phyloP scores from a whole-genome alignment of 2,797 vertebrate species.

The Sebastes oblongus region DNA sequence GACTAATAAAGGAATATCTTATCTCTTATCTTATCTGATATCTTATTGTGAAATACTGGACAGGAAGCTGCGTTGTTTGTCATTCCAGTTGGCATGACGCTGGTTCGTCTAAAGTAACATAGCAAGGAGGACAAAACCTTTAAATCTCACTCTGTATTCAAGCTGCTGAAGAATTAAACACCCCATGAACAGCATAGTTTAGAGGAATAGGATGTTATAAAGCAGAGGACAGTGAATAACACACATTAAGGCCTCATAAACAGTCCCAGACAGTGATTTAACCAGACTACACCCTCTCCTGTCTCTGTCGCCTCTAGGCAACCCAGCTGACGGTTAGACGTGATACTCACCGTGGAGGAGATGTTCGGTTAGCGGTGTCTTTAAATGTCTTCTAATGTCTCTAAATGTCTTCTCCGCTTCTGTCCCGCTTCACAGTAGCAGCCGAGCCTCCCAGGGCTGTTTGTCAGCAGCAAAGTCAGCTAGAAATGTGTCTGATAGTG shows the following conservation, averaged over 20 bases:
- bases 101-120: slow-evolving; percentile 56
- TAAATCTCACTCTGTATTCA: neutral
- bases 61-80: slow-evolving; percentile 47
- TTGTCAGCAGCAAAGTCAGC: slow-evolving; percentile 77
- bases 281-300: slow-evolving; percentile 71
- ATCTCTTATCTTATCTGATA: too few relatives aligned
- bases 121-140: slow-evolving; percentile 23
- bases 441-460: slow-evolving; percentile 72
- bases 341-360: too few relatives aligned
- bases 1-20: too few relatives aligned
- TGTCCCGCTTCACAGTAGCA: slow-evolving; percentile 65
- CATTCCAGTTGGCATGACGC: neutral
- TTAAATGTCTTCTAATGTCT: too few relatives aligned
- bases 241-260: slow-evolving; percentile 55
- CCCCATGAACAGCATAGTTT: accelerated
- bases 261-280: slow-evolving; percentile 66
- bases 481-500: slow-evolving; percentile 77
- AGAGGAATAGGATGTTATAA: neutral
- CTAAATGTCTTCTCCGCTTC: slow-evolving; percentile 25
- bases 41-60: slow-evolving; percentile 41
- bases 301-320: too few relatives aligned
- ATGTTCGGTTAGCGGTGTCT: too few relatives aligned
- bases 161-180: neutral
- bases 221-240: neutral
- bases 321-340: too few relatives aligned